phyloP scores from a whole-genome alignment of 2,888 invertebrate genomes.

The Merodon equestris region DNA sequence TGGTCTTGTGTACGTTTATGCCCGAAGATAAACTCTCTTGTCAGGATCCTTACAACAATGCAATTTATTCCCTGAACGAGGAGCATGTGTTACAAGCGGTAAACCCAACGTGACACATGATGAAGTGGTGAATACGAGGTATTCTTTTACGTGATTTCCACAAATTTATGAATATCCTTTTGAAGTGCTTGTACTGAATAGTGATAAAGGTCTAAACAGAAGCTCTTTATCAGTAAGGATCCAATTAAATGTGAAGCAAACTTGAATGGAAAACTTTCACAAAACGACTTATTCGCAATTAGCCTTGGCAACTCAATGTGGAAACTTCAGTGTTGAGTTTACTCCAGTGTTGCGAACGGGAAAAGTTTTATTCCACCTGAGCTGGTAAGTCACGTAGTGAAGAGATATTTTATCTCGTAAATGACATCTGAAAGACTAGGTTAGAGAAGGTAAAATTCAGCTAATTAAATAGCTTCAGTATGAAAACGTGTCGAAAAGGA shows the following conservation, averaged over 20 bases:
- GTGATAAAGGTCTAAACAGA: too few relatives aligned
- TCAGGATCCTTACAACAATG: slow-evolving; percentile 5
- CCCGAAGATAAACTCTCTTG: slow-evolving; percentile 7
- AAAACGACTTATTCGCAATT: slow-evolving; percentile 13
- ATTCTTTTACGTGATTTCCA: too few relatives aligned
- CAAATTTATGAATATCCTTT: neutral
- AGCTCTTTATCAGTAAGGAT: slow-evolving; percentile 1
- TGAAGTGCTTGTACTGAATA: too few relatives aligned
- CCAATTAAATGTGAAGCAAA: slow-evolving; percentile 7
- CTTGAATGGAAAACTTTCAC: neutral
- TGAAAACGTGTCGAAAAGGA: neutral
- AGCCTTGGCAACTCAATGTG: neutral
- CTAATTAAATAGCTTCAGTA: slow-evolving; percentile 8
- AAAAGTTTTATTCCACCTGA: neutral
- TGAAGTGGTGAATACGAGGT: slow-evolving; percentile 5
- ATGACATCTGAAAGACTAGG: slow-evolving; percentile 4
- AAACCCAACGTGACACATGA: slow-evolving; percentile 11
- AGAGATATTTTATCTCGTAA: slow-evolving; percentile 1
- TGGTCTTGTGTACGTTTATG: neutral
- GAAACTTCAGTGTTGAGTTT: slow-evolving; percentile 1
- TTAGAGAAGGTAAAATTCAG: neutral
- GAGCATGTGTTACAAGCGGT: slow-evolving; percentile 7
- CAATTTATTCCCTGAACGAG: slow-evolving; percentile 10
- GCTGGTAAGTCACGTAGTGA: neutral
- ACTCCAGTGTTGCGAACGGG: too few relatives aligned